Conservation (phyloP, 2,113 vertebrate genomes). For the Hemiscyllium ocellatum region DNA sequence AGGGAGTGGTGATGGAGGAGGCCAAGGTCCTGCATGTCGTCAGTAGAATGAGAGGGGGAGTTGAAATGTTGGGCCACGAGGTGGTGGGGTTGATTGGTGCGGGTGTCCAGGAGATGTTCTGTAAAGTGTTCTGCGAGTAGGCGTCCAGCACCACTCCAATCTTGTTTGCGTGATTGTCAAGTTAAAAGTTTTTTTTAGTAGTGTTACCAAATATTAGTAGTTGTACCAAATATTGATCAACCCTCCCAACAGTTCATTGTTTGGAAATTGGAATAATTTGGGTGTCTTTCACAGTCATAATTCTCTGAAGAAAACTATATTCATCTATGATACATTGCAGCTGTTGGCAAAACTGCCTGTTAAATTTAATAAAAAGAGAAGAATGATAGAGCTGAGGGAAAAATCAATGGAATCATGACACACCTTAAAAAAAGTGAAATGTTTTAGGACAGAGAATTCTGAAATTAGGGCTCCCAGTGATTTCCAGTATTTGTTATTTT, state of each 20-base stretch:
- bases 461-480: background rate
- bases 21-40: no score
- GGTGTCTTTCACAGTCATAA: background rate
- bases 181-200: background rate
- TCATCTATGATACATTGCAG: background rate
- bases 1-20: no score
- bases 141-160: no score
- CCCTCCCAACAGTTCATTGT: background rate
- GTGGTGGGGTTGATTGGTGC: no score
- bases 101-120: no score
- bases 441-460: background rate
- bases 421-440: background rate
- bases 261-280: background rate
- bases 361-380: background rate
- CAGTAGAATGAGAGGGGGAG: no score
- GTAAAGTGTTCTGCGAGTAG: no score
- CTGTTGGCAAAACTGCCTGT: background rate
- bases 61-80: no score
- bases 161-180: no score
- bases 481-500: background rate
- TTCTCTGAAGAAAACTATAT: background rate
- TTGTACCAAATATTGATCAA: background rate
- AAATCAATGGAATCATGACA: background rate
- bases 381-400: background rate
- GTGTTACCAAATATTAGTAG: background rate